Evolutionary conservation across 2,888 invertebrate species (phyloP).

Genomic region (Lasioglossum malachurum): DNA sequence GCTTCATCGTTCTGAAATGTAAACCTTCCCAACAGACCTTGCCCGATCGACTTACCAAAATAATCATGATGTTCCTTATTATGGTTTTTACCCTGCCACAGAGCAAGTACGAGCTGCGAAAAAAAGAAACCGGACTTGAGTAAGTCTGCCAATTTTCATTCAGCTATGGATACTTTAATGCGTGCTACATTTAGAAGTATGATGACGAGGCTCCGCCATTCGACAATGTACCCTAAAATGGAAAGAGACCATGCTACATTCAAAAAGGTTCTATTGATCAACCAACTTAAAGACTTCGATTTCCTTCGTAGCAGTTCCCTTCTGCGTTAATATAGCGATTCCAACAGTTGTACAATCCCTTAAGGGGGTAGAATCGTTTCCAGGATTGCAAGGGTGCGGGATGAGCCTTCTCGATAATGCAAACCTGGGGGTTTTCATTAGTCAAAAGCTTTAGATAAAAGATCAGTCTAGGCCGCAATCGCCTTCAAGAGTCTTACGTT

Average conservation of each 20-base stretch:
- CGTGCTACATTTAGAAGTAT: not conserved
- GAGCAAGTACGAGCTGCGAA: not conserved
- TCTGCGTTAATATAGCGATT: too few species aligned
- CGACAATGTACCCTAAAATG: not conserved
- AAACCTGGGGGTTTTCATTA: too few species aligned
- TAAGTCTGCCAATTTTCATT: not conserved
- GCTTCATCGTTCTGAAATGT: constrained; percentile 15
- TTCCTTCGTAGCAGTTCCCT: too few species aligned
- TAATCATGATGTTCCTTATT: not conserved
- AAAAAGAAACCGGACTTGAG: not conserved
- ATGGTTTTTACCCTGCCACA: not conserved
- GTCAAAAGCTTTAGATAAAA: too few species aligned
- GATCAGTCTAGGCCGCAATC: too few species aligned
- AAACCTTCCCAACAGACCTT: not conserved
- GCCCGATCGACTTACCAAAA: not conserved
- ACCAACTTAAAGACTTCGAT: too few species aligned
- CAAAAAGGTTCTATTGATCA: not conserved
- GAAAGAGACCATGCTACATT: not conserved
- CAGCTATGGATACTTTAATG: not conserved
- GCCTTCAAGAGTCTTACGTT: too few species aligned
- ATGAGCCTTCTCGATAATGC: too few species aligned
- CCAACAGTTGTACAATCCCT: too few species aligned
- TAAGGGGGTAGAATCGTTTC: too few species aligned
- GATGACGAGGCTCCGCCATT: not conserved
- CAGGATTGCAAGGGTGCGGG: too few species aligned